phyloP scores from a whole-genome alignment of 2,797 vertebrate species.

The Centroberyx gerrardi region DNA sequence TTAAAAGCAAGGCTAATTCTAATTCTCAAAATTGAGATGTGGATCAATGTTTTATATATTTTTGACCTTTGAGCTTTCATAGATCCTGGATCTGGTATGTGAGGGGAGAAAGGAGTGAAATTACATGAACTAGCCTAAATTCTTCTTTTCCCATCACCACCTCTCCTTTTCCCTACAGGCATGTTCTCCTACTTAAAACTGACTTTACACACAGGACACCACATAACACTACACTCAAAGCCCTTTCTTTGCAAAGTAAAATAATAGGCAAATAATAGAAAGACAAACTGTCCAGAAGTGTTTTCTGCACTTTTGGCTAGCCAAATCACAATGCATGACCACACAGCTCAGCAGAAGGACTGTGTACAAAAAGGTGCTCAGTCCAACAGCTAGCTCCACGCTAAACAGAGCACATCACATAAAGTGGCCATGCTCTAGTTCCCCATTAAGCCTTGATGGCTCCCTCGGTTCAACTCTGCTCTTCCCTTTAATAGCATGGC shows the following conservation, averaged over 20 bases:
- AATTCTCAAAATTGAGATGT: not conserved
- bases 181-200: constrained; percentile 20
- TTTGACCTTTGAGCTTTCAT: not conserved
- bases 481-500: not conserved
- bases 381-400: not conserved
- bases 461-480: not conserved
- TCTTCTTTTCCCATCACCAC: no score
- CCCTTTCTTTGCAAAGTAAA: not conserved
- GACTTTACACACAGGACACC: constrained; percentile 1
- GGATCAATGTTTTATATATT: not conserved
- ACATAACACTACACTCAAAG: not conserved
- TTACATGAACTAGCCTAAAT: no score
- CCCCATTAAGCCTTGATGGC: not conserved
- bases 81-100: not conserved
- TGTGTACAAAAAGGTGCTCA: not conserved
- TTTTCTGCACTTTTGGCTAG: not conserved
- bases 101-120: not conserved
- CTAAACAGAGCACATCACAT: not conserved
- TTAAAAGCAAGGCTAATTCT: not conserved
- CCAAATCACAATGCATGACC: not conserved
- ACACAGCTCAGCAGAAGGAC: not conserved
- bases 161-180: not conserved
- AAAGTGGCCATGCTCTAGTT: no score
- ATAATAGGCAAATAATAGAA: not conserved
- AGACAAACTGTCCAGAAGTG: not conserved